phyloP scores from a whole-genome alignment of 2,888 invertebrate species.

The Thymelicus lineola region DNA sequence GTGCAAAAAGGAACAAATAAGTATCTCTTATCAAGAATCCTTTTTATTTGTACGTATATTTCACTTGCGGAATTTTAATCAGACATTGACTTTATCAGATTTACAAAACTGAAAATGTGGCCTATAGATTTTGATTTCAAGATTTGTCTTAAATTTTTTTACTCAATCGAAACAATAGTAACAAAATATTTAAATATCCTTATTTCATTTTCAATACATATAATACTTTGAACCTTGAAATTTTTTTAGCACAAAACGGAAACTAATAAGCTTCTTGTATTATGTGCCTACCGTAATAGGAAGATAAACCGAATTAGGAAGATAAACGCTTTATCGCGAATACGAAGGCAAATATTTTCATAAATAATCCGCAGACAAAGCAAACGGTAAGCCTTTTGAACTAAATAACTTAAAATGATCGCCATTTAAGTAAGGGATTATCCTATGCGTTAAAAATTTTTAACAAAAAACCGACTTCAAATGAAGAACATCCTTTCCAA shows the following conservation, averaged over 20 bases:
- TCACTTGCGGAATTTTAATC: too few species aligned
- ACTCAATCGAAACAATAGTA: too few species aligned
- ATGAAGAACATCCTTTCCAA: too few species aligned
- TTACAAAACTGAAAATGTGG: too few species aligned
- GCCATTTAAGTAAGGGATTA: background rate
- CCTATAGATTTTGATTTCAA: too few species aligned
- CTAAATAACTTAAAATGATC: background rate
- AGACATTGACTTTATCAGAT: too few species aligned
- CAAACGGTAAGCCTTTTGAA: constrained; percentile 47
- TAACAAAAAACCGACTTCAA: too few species aligned
- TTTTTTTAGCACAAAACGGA: background rate
- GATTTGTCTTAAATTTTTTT: too few species aligned
- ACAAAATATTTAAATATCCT: background rate
- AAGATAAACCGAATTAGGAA: background rate
- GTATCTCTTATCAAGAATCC: too few species aligned
- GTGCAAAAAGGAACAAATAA: too few species aligned
- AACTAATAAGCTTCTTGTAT: background rate
- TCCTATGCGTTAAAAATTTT: background rate
- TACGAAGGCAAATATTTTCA: constrained; percentile 66
- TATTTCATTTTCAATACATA: background rate
- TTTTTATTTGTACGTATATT: too few species aligned
- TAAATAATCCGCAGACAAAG: constrained; percentile 58
- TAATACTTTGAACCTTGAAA: background rate
- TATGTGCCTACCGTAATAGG: background rate
- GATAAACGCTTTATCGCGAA: constrained; percentile 44